Evolutionary conservation across 2,113 vertebrate genomes (phyloP), one percentile per base, ranked within the genome.

Genomic region (Chaetorhynchus papuensis): DNA sequence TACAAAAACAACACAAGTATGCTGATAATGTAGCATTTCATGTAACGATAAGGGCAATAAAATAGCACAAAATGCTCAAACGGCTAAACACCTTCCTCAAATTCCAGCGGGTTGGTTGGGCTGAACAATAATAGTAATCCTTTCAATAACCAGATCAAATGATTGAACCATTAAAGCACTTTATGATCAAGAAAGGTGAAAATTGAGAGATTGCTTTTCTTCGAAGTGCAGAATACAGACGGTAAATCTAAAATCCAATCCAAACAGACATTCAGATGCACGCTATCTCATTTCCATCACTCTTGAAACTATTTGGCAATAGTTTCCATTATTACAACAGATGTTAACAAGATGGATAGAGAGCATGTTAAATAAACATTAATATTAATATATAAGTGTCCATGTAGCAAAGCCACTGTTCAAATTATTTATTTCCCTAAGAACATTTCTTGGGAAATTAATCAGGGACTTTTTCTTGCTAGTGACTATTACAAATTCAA

Each of bases 311-410:
- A 91, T 88, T 86, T 77, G 87, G 85, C 52, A 87, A 82, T 47
- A 94, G 49, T 69, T 96, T 50, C 27, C 44, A 50, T 79, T 89
- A 93, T 42, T 84, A 81, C 31, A 87, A 86, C 94, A 96, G 83
- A 96, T 87, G 90, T 94, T 82, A 96, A 95, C 69, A 89, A 93
- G 83, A 96, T 84, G 86, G 60, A 92, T 89, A 56, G 83, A 91
- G 30, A 82, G 3, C 31, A 60, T 24, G 61, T 84, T 89, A 96
- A 93, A 84, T 69, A 96, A 95, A 94, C 45, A 89, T 33, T 78
- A 59, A 87, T 89, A 93, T 88, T 93, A 95, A 91, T 72, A 81
- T 45, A 6, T 68, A 90, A 90, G 27, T 31, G 64, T 83, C 52
- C 74, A 64, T 33, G 41, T 41, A 87, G 63, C 30, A 93, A 92